phyloP scores from a whole-genome alignment of 1,140 invertebrate species.

The Lepidurus arcticus region DNA sequence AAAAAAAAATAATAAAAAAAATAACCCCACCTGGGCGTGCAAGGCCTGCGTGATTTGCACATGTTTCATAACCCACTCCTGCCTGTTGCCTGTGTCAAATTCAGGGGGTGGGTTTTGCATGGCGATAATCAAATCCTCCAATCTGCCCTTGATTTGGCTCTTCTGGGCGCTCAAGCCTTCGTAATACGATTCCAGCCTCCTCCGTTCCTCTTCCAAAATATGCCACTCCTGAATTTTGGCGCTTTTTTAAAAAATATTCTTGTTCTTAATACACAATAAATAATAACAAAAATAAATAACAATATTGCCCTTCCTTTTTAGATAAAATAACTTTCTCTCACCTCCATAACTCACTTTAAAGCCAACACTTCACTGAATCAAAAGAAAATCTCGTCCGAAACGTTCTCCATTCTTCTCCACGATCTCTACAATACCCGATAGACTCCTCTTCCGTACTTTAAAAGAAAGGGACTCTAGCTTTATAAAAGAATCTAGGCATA shows the following conservation, averaged over 20 bases:
- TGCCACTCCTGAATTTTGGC: neutral
- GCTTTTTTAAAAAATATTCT: neutral
- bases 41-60: neutral
- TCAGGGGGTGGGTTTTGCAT: conserved; percentile 3
- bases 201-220: neutral
- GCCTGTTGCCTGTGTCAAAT: neutral
- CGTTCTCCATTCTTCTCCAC: no score
- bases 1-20: no score
- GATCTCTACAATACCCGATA: no score
- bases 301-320: no score
- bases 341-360: no score
- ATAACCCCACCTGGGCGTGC: neutral
- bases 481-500: neutral
- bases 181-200: conserved; percentile 14
- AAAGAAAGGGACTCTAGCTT: no score
- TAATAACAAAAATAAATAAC: no score
- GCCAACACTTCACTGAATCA: no score
- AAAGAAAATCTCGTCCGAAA: no score
- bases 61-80: conserved; percentile 5
- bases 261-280: no score
- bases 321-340: no score
- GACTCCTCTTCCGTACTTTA: no score
- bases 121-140: conserved; percentile 14
- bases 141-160: conserved; percentile 15
- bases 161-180: conserved; percentile 2